A percentile compares a stretch with the other conserved stretches of the same genome.
Evolutionary conservation across 1,140 invertebrate species (phyloP).

Genomic region (Laupala kohalensis): DNA sequence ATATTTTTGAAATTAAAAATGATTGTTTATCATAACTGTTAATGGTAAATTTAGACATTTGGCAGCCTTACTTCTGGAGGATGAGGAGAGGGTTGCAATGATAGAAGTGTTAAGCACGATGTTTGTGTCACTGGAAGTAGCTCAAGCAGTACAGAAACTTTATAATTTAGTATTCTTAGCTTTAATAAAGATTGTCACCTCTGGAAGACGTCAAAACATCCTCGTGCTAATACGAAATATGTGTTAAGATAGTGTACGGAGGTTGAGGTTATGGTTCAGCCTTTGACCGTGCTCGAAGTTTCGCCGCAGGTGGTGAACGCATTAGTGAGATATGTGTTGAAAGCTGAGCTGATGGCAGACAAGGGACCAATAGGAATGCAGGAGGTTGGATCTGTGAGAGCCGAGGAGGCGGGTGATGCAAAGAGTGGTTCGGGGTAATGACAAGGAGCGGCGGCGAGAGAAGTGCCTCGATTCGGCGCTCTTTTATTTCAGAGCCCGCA

Average conservation of each 20-base stretch:
- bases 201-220: too few species aligned
- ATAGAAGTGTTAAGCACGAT: background rate
- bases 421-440: background rate
- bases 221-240: too few species aligned
- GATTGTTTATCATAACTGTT: too few species aligned
- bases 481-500: background rate
- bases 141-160: too few species aligned
- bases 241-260: background rate
- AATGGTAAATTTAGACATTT: too few species aligned
- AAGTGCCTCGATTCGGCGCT: background rate
- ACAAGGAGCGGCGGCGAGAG: too few species aligned
- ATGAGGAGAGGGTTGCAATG: background rate
- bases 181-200: too few species aligned
- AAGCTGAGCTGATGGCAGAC: background rate
- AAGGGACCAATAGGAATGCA: background rate
- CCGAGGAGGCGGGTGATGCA: background rate
- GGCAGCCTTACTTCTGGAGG: too few species aligned
- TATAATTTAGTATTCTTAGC: too few species aligned
- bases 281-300: background rate
- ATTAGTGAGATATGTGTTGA: background rate
- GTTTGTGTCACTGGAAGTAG: background rate
- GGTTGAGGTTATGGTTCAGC: background rate
- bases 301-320: background rate
- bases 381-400: background rate
- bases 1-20: too few species aligned